Conservation (phyloP, 2,797 vertebrate genomes). For the Protosalanx chinensis region DNA sequence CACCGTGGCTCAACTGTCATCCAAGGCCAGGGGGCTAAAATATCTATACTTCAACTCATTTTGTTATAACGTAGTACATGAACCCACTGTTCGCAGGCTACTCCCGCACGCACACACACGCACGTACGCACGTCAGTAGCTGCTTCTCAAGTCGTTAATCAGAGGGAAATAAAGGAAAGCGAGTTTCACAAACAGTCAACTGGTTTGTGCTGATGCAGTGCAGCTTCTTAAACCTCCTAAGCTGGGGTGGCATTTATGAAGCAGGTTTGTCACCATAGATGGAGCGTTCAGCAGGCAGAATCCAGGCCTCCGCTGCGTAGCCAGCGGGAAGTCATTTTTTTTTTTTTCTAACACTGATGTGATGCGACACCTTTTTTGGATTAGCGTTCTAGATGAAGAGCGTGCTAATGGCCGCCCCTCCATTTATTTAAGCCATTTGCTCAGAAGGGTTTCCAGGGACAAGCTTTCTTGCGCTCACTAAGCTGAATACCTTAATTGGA, state of each 20-base stretch:
- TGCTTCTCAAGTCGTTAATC: conserved; percentile 48
- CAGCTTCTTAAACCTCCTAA: conserved; percentile 29
- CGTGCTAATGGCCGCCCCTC: conserved; percentile 17
- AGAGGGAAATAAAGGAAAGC: conserved; percentile 34
- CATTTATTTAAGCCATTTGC: background rate
- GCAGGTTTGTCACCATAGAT: conserved; percentile 60
- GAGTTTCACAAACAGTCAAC: conserved; percentile 43
- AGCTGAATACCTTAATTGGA: no score
- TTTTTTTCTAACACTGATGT: conserved; percentile 2
- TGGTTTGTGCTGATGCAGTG: conserved; percentile 56
- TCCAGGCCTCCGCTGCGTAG: conserved; percentile 30
- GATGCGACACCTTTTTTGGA: conserved; percentile 29
- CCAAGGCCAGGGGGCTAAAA: background rate
- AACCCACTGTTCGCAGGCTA: conserved; percentile 5
- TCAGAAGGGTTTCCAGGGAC: no score
- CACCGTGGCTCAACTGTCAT: conserved; percentile 10
- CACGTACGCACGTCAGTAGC: conserved; percentile 6
- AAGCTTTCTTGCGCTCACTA: no score
- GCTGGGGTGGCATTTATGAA: conserved; percentile 49
- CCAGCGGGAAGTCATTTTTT: conserved; percentile 30
- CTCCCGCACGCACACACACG: background rate
- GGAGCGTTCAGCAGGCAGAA: conserved; percentile 40
- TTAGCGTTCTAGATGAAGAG: conserved; percentile 21
- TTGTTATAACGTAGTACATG: conserved; percentile 18
- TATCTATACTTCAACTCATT: background rate